Percentiles rank a stretch among this genome's conserved stretches.
These are phyloP conservation scores for Brachionus plicatilis DNA, from an alignment of 1,140 invertebrate species.

Conservation along the genomic window DNA sequence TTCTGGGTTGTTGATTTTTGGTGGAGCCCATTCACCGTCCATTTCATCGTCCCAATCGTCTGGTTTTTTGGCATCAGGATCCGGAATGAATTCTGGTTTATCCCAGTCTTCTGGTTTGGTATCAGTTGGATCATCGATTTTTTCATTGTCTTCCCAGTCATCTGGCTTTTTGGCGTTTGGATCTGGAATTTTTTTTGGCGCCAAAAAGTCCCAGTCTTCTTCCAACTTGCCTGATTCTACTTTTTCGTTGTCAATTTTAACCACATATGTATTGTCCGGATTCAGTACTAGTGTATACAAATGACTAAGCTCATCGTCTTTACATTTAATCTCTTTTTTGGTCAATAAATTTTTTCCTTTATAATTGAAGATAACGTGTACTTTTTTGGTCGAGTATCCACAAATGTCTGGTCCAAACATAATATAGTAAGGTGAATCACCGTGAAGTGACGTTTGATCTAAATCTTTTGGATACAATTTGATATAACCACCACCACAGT, in stretches of 20 bases:
- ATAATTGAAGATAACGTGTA: conserved; percentile 98
- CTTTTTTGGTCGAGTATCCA: conserved; percentile 94
- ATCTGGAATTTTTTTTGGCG: conserved; percentile 60
- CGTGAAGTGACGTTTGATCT: conserved; percentile 86
- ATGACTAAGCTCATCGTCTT: conserved; percentile 92
- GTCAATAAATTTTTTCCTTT: conserved; percentile 95
- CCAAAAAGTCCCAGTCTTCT: conserved; percentile 92
- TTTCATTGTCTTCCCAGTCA: conserved; percentile 62
- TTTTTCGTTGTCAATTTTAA: conserved; percentile 94
- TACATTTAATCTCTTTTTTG: conserved; percentile 74
- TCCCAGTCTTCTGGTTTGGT: conserved; percentile 41
- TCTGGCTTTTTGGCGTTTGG: conserved; percentile 86
- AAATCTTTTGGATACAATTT: conserved; percentile 88
- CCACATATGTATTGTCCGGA: conserved; percentile 88
- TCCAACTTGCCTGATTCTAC: conserved; percentile 90
- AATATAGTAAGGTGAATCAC: conserved; percentile 87
- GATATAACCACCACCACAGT: conserved; percentile 96
- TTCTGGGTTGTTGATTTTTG: conserved; percentile 68
- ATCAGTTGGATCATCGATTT: conserved; percentile 40
- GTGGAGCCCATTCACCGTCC: conserved; percentile 95
- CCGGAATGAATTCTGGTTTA: conserved; percentile 44
- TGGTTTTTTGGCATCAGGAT: conserved; percentile 56
- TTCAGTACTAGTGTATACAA: conserved; percentile 91
- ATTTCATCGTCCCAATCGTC: conserved; percentile 99
- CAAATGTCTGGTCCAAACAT: conserved; percentile 99